Evolutionary conservation across 2,113 vertebrate species (phyloP).

Genomic region (Strix uralensis): DNA sequence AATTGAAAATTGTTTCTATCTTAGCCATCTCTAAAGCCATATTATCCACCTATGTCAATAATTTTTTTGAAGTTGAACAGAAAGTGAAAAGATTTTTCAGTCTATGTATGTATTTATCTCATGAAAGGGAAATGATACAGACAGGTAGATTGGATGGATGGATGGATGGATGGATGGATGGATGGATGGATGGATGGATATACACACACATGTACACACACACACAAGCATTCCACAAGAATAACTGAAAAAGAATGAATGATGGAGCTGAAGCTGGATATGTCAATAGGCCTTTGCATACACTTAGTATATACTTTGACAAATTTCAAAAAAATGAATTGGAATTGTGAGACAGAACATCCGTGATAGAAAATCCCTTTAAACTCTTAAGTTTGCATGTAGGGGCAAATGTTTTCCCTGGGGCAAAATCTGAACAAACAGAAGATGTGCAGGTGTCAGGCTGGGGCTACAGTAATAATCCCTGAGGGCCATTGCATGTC

Average conservation of each 20-base stretch:
- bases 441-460: constrained; percentile 26
- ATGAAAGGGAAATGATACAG: background rate
- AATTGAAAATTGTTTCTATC: background rate
- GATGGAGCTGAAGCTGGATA: background rate
- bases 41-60: background rate
- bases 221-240: background rate
- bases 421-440: background rate
- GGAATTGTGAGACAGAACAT: background rate
- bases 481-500: background rate
- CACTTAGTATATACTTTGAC: background rate
- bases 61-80: background rate
- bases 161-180: background rate
- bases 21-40: background rate
- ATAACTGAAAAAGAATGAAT: background rate
- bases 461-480: background rate
- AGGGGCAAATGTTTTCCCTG: background rate
- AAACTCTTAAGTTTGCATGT: background rate
- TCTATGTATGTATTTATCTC: background rate
- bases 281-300: background rate
- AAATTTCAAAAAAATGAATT: background rate
- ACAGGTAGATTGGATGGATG: background rate
- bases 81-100: background rate
- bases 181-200: background rate
- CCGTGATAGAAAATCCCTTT: background rate
- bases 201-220: fast-evolving